A percentile compares a stretch with the other conserved stretches of the same genome.
Conservation (phyloP, 2,888 invertebrate genomes). For the Rugalucina vietnamica region DNA sequence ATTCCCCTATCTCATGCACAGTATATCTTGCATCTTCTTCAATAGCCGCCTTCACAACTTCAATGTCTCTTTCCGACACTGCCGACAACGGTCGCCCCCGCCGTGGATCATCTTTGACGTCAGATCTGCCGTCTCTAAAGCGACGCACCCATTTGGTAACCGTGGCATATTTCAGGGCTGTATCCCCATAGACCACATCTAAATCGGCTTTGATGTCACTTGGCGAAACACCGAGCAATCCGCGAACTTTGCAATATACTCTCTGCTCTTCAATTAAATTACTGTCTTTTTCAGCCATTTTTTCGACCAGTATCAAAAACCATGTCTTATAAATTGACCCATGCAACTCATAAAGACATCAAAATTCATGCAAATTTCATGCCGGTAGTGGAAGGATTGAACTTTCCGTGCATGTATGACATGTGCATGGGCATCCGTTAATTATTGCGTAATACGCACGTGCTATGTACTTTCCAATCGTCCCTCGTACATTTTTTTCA, state of each 20-base stretch:
- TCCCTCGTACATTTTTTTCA: no score
- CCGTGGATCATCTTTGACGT: background rate
- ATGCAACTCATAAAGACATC: background rate
- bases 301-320: background rate
- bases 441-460: background rate
- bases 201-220: background rate
- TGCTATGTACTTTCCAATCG: background rate
- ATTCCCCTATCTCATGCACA: slow-evolving; percentile 15
- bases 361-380: background rate
- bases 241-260: slow-evolving; percentile 5
- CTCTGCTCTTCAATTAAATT: background rate
- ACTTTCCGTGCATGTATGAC: background rate
- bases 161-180: background rate
- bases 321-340: background rate
- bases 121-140: background rate
- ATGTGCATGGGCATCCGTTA: background rate
- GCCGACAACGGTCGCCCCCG: background rate
- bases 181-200: background rate
- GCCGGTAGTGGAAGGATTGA: background rate
- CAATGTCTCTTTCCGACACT: background rate
- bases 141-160: slow-evolving; percentile 2
- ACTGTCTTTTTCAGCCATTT: background rate
- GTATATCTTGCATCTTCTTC: slow-evolving; percentile 7
- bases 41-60: slow-evolving; percentile 2
- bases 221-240: slow-evolving; percentile 2